These are phyloP conservation scores for Polydrusus pterygomalis DNA, from an alignment of 2,888 invertebrate genomes.

Conservation along the genomic window DNA sequence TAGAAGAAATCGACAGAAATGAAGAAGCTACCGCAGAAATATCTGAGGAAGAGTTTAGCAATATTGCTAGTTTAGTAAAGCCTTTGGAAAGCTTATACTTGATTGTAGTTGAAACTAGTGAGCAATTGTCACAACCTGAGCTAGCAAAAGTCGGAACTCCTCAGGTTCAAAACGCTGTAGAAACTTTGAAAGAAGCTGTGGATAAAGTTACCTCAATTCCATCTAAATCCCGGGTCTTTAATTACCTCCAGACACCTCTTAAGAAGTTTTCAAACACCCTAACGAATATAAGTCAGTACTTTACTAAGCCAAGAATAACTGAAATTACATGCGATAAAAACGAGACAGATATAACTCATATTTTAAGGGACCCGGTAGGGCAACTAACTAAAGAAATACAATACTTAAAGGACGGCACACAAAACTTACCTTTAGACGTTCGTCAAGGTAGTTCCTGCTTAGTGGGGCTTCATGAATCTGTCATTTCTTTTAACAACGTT, in stretches of 20 bases:
- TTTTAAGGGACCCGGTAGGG: constrained; percentile 27
- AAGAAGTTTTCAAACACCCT: constrained; percentile 39
- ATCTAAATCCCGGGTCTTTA: background rate
- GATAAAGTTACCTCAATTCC: constrained; percentile 9
- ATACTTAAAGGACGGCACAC: constrained; percentile 39
- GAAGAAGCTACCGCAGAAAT: constrained; percentile 29
- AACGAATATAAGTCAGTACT: constrained; percentile 15
- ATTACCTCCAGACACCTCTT: constrained; percentile 35
- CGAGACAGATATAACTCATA: constrained; percentile 35
- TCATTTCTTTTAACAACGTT: constrained; percentile 28
- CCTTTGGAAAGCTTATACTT: constrained; percentile 57
- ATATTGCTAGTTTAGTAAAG: constrained; percentile 1
- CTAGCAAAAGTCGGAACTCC: constrained; percentile 20
- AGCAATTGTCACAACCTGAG: constrained; percentile 31
- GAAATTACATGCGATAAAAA: constrained; percentile 29
- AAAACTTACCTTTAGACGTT: constrained; percentile 37
- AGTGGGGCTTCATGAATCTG: constrained; percentile 51
- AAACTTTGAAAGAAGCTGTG: constrained; percentile 22
- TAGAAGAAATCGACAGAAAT: constrained; percentile 37
- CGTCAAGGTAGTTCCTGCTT: constrained; percentile 56
- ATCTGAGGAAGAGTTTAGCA: constrained; percentile 14
- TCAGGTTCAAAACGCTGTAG: constrained; percentile 33
- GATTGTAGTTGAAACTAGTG: constrained; percentile 52
- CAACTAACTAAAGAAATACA: constrained; percentile 48
- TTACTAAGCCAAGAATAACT: constrained; percentile 39